Evolutionary conservation across 1,140 invertebrate species (phyloP).

Genomic region (Anagrus nilaparvatae): DNA sequence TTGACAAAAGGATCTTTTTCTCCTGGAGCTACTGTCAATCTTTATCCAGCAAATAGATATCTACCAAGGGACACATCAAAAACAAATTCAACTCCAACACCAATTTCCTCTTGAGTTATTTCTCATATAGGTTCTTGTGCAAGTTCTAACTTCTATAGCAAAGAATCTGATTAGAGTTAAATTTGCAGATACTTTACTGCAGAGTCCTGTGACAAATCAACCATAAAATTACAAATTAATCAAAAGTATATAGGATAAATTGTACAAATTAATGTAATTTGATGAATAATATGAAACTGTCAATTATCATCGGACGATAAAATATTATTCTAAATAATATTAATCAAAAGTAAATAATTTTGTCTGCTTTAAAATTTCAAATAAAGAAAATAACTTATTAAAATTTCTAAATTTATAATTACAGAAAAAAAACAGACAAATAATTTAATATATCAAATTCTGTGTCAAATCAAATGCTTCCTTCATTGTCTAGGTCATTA

Average conservation of each 20-base stretch:
- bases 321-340: no score
- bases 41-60: constrained; percentile 33
- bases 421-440: constrained; percentile 25
- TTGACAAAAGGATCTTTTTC: constrained; percentile 33
- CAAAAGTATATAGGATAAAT: no score
- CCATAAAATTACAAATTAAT: constrained; percentile 39
- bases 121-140: constrained; percentile 25
- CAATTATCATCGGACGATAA: no score
- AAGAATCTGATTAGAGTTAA: constrained; percentile 30
- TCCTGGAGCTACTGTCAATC: constrained; percentile 36
- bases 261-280: no score
- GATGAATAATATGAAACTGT: no score
- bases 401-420: constrained; percentile 9
- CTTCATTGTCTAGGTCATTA: constrained; percentile 41
- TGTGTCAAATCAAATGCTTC: constrained; percentile 12
- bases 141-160: constrained; percentile 22
- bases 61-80: constrained; percentile 25
- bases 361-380: not conserved
- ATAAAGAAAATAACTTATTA: not conserved
- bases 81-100: constrained; percentile 28
- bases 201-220: constrained; percentile 26
- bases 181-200: constrained; percentile 29
- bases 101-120: constrained; percentile 31
- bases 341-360: constrained; percentile 30
- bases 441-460: constrained; percentile 11